Base-by-base conservation (phyloP, 2,113 vertebrate genomes). In the Callipepla squamata region DNA sequence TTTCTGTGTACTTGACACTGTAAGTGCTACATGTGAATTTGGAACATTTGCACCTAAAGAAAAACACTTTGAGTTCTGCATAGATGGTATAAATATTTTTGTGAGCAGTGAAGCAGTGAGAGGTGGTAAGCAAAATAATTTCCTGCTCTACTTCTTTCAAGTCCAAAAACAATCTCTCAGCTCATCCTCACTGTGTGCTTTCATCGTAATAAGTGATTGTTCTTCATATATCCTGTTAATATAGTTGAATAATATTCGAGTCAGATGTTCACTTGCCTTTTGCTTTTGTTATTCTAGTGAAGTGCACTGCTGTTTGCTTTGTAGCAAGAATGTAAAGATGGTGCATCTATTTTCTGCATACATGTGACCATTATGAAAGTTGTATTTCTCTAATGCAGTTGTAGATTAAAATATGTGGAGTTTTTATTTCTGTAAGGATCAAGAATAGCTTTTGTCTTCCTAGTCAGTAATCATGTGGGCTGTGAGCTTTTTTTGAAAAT, bases 81-180 rank as follows among this genome's bases (percentile, higher is more conserved):
- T 55, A 47, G 30, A n/a, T 58, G 15, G 12, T 81, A 53, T 85
- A 93, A 72, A 81, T 84, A 69, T 80, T 96, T 85, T 85, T 90
- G 21, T 83, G 59, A 80, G 80, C 72, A 76, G 66, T 76, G 36
- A 67, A 83, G 80, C 72, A 65, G 69, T 76, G 36, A 19, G 34
- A 70, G 44, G 66, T 83, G 38, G 15, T 55, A n/a, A 47, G 80
- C 50, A 67, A 74, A 90, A 53, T 80, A 58, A 17, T 87, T 85
- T 76, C 45, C 21, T 73, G 28, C 32, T 38, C 69, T 69, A 50
- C 55, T 22, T 59, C 30, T 89, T 85, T 67, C 44, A 25, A 50
- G 7, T 85, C 34, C 28, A 67, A 63, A 77, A 63, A 76, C 58
- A 42, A 57, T 59, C 55, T n/a, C 16, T 66, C 0, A 0, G n/a